Evolutionary conservation across 2,113 vertebrate species (phyloP).

Genomic region (Microtus ochrogaster): DNA sequence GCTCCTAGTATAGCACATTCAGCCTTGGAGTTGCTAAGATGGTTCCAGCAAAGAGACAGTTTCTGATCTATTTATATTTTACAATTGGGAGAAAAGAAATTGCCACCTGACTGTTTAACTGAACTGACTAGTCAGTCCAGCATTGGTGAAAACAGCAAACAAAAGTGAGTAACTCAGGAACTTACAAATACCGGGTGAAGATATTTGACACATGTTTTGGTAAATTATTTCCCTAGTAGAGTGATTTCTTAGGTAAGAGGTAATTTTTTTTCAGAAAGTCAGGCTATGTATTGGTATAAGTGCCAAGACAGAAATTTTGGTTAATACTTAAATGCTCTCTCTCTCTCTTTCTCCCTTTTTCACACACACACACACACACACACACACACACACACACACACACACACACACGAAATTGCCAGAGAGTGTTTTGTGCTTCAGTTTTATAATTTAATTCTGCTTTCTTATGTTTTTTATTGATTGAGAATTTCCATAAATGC

Average conservation of each 20-base stretch:
- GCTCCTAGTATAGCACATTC: background rate
- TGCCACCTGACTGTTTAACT: constrained; percentile 31
- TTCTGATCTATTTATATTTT: constrained; percentile 47
- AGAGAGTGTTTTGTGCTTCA: background rate
- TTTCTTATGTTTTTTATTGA: background rate
- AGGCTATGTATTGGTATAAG: background rate
- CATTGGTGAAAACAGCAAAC: constrained; percentile 32
- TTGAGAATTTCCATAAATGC: background rate
- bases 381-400: background rate
- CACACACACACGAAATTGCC: background rate
- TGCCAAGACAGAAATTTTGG: constrained; percentile 8
- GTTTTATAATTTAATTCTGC: background rate
- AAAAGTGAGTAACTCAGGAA: constrained; percentile 40
- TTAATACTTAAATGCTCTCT: background rate
- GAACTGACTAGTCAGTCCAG: constrained; percentile 29
- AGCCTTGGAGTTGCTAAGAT: background rate
- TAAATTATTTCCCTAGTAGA: background rate
- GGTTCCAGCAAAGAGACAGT: background rate
- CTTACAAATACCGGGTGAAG: constrained; percentile 34
- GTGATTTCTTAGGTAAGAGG: constrained; percentile 35
- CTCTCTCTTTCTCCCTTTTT: too few species aligned
- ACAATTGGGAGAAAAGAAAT: background rate
- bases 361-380: background rate
- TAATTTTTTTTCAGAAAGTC: constrained; percentile 6
- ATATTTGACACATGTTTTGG: background rate